Conservation (phyloP, 37 sponge, comb jelly and placozoan genomes). For the Spongilla lacustris region DNA sequence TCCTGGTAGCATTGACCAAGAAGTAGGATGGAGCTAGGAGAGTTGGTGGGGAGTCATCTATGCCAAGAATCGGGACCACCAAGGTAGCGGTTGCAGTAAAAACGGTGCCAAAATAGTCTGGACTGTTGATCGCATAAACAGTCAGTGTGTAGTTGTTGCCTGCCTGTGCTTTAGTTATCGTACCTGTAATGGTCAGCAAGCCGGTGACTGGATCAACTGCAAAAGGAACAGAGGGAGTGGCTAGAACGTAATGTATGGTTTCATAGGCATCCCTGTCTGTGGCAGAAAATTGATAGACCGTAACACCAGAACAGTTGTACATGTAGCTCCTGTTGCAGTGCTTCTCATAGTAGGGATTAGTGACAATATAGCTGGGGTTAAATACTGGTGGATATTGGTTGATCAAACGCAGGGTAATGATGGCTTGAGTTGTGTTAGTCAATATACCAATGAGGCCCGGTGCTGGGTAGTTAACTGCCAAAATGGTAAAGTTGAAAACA, state of each 20-base stretch:
- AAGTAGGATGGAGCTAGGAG: slow-evolving; percentile 25
- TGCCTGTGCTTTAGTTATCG: slow-evolving; percentile 41
- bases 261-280: slow-evolving; percentile 64
- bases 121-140: slow-evolving; percentile 43
- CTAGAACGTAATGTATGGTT: slow-evolving; percentile 21
- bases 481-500: slow-evolving; percentile 13
- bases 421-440: not conserved
- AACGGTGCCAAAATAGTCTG: slow-evolving; percentile 34
- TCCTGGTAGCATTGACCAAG: slow-evolving; percentile 38
- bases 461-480: slow-evolving; percentile 30
- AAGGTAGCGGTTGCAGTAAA: slow-evolving; percentile 20
- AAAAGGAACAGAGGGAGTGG: slow-evolving; percentile 40
- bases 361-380: not conserved
- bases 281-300: slow-evolving; percentile 43
- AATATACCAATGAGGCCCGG: not conserved
- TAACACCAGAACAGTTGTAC: slow-evolving; percentile 16
- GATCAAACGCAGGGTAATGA: slow-evolving; percentile 38
- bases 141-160: slow-evolving; percentile 27
- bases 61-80: slow-evolving; percentile 53
- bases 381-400: slow-evolving; percentile 65
- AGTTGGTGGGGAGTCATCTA: slow-evolving; percentile 74
- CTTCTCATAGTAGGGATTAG: slow-evolving; percentile 16
- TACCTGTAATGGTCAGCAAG: slow-evolving; percentile 12
- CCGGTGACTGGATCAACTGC: slow-evolving; percentile 37
- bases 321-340: slow-evolving; percentile 9